Conservation (phyloP, 2,888 invertebrate species). For the Scaptomyza polygonia region DNA sequence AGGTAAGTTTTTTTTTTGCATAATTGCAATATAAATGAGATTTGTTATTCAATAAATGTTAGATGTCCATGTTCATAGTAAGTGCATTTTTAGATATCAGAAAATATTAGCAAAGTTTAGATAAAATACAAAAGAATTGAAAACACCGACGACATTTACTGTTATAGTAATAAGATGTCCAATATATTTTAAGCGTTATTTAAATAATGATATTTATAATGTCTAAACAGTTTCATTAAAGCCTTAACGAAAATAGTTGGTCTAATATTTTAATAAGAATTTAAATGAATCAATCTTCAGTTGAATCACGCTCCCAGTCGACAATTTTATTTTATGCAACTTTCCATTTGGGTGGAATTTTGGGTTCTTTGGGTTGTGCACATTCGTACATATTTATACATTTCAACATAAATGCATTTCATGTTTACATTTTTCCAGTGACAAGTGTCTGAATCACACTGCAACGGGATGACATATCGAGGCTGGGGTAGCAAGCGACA, state of each 20-base stretch:
- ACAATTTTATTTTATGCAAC: slow-evolving; percentile 34
- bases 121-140: not conserved
- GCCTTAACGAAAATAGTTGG: not conserved
- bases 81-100: too few relatives aligned
- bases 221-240: not conserved
- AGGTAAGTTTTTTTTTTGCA: too few relatives aligned
- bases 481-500: slow-evolving; percentile 75
- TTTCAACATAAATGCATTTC: slow-evolving; percentile 75
- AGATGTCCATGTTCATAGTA: too few relatives aligned
- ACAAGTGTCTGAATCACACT: slow-evolving; percentile 78
- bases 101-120: too few relatives aligned
- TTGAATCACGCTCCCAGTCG: slow-evolving; percentile 37
- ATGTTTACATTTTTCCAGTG: slow-evolving; percentile 79
- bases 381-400: slow-evolving; percentile 52
- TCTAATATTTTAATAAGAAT: slow-evolving; percentile 3
- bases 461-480: slow-evolving; percentile 75
- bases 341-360: slow-evolving; percentile 4
- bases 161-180: too few relatives aligned
- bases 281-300: slow-evolving; percentile 18
- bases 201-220: too few relatives aligned
- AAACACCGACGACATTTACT: not conserved
- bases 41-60: too few relatives aligned
- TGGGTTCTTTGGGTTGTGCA: slow-evolving; percentile 8
- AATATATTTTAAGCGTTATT: not conserved
- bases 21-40: too few relatives aligned